Percentiles rank a stretch among this genome's conserved stretches.
phyloP scores from a whole-genome alignment of 1,140 invertebrate species.

The Orchesella cincta region DNA sequence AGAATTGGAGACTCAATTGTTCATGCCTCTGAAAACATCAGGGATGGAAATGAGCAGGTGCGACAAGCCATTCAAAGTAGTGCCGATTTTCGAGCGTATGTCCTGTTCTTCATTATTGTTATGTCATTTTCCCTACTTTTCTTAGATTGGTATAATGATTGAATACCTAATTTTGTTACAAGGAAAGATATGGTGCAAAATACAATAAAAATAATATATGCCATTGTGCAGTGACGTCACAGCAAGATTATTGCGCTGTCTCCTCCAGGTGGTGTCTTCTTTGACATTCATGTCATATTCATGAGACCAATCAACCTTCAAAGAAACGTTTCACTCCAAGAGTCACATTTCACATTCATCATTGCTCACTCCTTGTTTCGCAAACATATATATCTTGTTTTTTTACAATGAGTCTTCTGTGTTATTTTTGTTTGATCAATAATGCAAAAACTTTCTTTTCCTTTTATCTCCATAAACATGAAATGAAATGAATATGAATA shows the following conservation, averaged over 20 bases:
- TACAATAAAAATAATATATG: not conserved
- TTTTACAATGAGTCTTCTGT: too few species aligned
- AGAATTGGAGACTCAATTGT: constrained; percentile 82
- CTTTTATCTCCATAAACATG: not conserved
- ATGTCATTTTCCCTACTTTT: constrained; percentile 95
- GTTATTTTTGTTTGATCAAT: not conserved
- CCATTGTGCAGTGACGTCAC: not conserved
- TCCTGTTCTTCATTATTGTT: constrained; percentile 92
- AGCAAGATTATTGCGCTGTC: too few species aligned
- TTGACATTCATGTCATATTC: too few species aligned
- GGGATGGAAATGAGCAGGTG: constrained; percentile 95
- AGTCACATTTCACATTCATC: too few species aligned
- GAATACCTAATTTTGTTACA: constrained; percentile 53
- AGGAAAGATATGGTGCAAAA: not conserved
- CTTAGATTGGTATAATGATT: constrained; percentile 98
- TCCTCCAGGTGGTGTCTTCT: too few species aligned
- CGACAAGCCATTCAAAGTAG: constrained; percentile 93
- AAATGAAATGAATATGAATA: not conserved
- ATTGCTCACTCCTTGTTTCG: too few species aligned
- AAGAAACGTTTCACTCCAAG: too few species aligned
- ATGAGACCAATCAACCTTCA: too few species aligned
- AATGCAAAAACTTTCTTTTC: not conserved
- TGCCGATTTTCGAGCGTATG: constrained; percentile 88
- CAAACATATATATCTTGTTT: too few species aligned
- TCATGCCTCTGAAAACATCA: constrained; percentile 90